These are phyloP conservation scores for Drosophila punjabiensis DNA, from an alignment of 1,140 invertebrate genomes.

Conservation along the genomic window DNA sequence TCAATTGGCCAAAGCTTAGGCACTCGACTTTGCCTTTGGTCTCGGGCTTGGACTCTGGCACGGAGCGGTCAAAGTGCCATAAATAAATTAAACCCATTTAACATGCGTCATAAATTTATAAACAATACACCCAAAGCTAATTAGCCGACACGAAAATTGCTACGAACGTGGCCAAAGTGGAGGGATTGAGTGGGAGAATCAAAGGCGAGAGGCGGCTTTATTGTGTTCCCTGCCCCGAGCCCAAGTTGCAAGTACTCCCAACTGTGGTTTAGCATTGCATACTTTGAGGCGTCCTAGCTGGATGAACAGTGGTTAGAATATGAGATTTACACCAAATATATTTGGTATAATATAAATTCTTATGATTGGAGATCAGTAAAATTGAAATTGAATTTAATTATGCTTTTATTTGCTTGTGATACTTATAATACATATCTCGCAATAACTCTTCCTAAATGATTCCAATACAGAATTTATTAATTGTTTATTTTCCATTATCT, in stretches of 20 bases:
- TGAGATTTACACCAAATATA: background rate
- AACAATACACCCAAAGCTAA: conserved; percentile 82
- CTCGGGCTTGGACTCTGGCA: conserved; percentile 39
- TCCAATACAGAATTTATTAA: background rate
- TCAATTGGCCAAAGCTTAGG: conserved; percentile 70
- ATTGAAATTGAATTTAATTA: too few relatives aligned
- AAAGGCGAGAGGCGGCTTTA: conserved; percentile 13
- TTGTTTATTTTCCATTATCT: background rate
- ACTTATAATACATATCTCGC: too few relatives aligned
- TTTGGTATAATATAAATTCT: background rate
- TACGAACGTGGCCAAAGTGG: conserved; percentile 57
- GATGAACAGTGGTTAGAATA: conserved; percentile 24
- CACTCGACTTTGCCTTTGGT: conserved; percentile 33
- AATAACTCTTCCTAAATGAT: too few relatives aligned
- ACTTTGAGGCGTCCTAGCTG: conserved; percentile 18
- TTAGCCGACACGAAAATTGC: conserved; percentile 80
- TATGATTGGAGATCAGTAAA: background rate
- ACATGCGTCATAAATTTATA: conserved; percentile 82
- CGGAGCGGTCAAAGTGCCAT: conserved; percentile 66
- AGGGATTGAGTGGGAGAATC: conserved; percentile 25
- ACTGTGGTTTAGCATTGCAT: conserved; percentile 52
- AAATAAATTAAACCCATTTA: conserved; percentile 83
- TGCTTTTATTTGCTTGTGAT: too few relatives aligned
- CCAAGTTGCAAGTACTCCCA: conserved; percentile 51
- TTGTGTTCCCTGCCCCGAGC: conserved; percentile 18